Percentiles rank a stretch among this genome's conserved stretches.
These are phyloP conservation scores for Astropecten irregularis DNA, from an alignment of 53 echinoderm and acorn worm species.

Conservation along the genomic window DNA sequence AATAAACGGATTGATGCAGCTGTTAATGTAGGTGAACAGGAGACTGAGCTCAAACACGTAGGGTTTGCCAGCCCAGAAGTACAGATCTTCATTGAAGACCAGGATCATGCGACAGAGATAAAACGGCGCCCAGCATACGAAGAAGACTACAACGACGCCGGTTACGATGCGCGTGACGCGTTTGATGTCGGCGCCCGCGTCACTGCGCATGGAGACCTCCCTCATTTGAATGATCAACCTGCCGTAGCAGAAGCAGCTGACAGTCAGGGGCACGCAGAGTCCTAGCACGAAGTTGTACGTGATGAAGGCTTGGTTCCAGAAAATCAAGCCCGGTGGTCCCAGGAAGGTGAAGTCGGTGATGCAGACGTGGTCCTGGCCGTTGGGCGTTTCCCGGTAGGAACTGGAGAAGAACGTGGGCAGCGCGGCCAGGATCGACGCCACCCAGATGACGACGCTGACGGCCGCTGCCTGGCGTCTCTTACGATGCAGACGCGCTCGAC, in stretches of 20 bases:
- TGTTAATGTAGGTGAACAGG: constrained; percentile 42
- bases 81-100: constrained; percentile 4
- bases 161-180: constrained; percentile 60
- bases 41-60: constrained; percentile 53
- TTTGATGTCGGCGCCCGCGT: constrained; percentile 39
- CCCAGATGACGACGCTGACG: constrained; percentile 54
- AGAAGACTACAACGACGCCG: constrained; percentile 66
- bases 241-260: constrained; percentile 56
- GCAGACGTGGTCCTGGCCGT: neutral
- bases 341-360: constrained; percentile 9
- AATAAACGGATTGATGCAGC: constrained; percentile 50
- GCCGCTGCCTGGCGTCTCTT: constrained; percentile 38
- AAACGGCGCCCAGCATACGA: constrained; percentile 65
- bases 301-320: constrained; percentile 45
- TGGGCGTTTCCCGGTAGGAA: neutral
- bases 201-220: constrained; percentile 43
- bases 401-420: constrained; percentile 21
- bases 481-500: constrained; percentile 42
- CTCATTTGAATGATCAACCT: constrained; percentile 48
- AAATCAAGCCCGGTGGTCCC: neutral
- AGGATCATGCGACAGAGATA: constrained; percentile 51
- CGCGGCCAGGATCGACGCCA: constrained; percentile 33
- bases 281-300: constrained; percentile 55
- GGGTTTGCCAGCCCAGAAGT: constrained; percentile 23
- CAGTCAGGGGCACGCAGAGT: constrained; percentile 36